Base-by-base conservation (phyloP, 2,797 vertebrate species). In the Nasua narica region DNA sequence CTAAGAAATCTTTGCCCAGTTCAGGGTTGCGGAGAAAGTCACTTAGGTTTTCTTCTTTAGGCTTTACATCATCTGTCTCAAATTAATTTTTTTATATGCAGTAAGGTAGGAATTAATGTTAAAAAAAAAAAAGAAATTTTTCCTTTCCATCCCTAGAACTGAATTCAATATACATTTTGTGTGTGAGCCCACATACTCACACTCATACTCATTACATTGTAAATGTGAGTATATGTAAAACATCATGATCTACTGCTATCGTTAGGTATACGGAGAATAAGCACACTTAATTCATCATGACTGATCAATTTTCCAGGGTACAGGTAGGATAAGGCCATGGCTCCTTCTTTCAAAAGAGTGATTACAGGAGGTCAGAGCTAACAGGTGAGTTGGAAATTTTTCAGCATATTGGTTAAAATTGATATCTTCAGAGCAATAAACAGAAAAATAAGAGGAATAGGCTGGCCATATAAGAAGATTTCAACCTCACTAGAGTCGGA, bases 381-480 rank as follows among this genome's bases (percentile, higher is more conserved):
- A 46, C 1, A 77, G 48, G 21, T 2, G 32, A 5, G 62, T 87
- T 18, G 54, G 16, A 40, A 43, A 81, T 2, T 37, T 62, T 56
- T 88, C 7, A 43, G 27, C 4, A 46, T 52, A 11, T 6, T 19
- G 10, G n/a, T 48, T 35, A 29, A 90, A 65, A 54, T 1, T 7
- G 2, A 0, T 62, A 50, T 58, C 7, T 15, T 35, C 14, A 16
- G 4, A 60, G 72, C 46, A 67, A 56, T 69, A 77, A 86, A 56
- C 60, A 58, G 25, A 94, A 25, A 89, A 76, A 27, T 11, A 37
- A 37, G 50, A 48, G 11, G 23, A 54, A 32, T 50, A 21, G 2
- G 0, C 2, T 52, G 19, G 1, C 7, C 12, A 13, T 6, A 40
- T 50, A 40, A 60, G 3, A 40, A 60, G 3, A 10, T n/a, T 37